Conservation (phyloP, 2,888 invertebrate genomes). For the Campaea margaritaria region DNA sequence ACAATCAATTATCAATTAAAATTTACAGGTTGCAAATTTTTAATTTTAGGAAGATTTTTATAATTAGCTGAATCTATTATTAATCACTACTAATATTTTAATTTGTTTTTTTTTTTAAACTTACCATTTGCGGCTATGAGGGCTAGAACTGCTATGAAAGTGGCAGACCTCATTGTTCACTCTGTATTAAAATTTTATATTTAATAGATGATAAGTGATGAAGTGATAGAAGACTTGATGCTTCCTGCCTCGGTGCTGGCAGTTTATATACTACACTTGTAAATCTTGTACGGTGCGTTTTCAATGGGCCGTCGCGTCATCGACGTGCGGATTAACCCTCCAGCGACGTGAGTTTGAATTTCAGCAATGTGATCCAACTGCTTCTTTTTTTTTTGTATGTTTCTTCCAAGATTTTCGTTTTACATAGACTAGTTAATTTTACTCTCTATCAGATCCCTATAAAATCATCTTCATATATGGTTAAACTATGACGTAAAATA, state of each 20-base stretch:
- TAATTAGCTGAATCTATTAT: no score
- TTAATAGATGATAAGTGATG: constrained; percentile 45
- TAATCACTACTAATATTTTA: no score
- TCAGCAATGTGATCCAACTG: constrained; percentile 12
- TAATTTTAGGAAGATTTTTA: no score
- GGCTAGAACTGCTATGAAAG: constrained; percentile 54
- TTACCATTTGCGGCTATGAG: constrained; percentile 74
- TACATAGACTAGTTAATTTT: not conserved
- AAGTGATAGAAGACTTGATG: constrained; percentile 57
- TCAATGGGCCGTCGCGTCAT: constrained; percentile 77
- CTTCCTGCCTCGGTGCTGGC: constrained; percentile 68
- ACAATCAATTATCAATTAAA: no score
- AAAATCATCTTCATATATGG: no score
- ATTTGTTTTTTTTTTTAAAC: constrained; percentile 45
- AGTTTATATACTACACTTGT: constrained; percentile 79
- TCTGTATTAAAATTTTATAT: constrained; percentile 45
- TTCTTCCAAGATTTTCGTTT: not conserved
- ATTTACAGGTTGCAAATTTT: no score
- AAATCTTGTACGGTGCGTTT: constrained; percentile 69
- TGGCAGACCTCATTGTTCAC: constrained; percentile 62
- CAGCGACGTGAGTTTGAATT: constrained; percentile 20
- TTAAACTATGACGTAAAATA: no score
- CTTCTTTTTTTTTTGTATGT: not conserved
- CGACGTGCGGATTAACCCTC: constrained; percentile 74
- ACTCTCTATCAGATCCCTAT: no score